Base-by-base conservation (phyloP, 2,113 vertebrate genomes). In the Calypte anna region DNA sequence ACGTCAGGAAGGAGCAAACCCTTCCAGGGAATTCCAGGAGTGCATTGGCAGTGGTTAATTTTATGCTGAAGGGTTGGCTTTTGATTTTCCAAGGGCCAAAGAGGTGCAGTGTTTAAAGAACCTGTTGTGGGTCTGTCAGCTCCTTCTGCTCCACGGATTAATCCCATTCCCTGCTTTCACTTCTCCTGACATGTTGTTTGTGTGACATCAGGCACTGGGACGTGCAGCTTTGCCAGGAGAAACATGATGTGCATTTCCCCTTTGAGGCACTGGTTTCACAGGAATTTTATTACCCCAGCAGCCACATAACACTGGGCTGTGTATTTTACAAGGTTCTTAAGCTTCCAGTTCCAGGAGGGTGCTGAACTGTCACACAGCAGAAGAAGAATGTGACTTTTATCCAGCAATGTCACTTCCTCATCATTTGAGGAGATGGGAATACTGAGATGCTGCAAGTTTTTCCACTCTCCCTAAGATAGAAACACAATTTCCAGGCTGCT, bases 221-320 rank as follows among this genome's bases (percentile, higher is more conserved):
- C 96, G 92, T 94, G 90, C 97, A 94, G 96, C 97, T 97, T 97
- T 96, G 85, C 94, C 93, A 81, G 92, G 95, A 79, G 93, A 90
- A 95, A 78, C 83, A 67, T 78, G n/a, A 59, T 84, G 82, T 94
- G 94, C 82, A 7, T 88, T 94, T 94, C 93, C 95, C 92, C 95
- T 90, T 90, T 28, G 87, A 96, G 95, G 94, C 79, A 46, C 91
- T 82, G 70, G 69, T 94, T 97, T 96, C 94, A 80, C 84, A 88
- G 91, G 90, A 38, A 90, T 97, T 96, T 96, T 88, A 86, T 96
- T 95, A 92, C 90, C 88, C 27, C 61, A 90, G 77, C 91, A 96
- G 88, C 93, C 96, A 73, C 81, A 86, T 91, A 91, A 88, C 73
- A 88, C 69, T 81, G 54, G 78, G 20, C 88, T 93, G 93, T 61